Evolutionary conservation across 1,140 invertebrate species (phyloP).

Genomic region (Zaprionus kolodkinae): DNA sequence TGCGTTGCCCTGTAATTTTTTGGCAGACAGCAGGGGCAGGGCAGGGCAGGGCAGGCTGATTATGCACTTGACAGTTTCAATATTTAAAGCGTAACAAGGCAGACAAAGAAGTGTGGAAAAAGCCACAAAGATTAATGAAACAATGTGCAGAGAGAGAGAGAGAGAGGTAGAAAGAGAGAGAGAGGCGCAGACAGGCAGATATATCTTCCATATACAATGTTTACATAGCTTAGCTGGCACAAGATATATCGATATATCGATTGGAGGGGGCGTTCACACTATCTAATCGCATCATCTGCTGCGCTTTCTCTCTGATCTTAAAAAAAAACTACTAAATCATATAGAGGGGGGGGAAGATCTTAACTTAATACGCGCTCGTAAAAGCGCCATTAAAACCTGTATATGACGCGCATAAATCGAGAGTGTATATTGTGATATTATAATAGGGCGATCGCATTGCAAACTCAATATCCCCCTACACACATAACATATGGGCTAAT

Average conservation of each 20-base stretch:
- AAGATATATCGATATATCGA: background rate
- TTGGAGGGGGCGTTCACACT: background rate
- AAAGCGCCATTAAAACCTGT: conserved; percentile 60
- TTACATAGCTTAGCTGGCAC: background rate
- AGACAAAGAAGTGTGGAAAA: background rate
- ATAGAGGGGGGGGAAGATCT: background rate
- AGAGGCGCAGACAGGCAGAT: conserved; percentile 7
- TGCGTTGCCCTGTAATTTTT: conserved; percentile 68
- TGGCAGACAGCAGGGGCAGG: too few species aligned
- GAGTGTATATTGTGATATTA: background rate
- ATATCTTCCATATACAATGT: background rate
- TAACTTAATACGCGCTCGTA: conserved; percentile 27
- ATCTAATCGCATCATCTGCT: background rate
- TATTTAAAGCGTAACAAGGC: conserved; percentile 70
- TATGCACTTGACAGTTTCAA: conserved; percentile 75
- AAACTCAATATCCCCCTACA: background rate
- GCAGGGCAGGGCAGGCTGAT: conserved; percentile 37
- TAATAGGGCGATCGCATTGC: conserved; percentile 51
- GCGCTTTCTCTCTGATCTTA: background rate
- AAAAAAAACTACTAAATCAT: conserved; percentile 9
- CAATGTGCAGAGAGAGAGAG: too few species aligned
- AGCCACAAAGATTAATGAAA: conserved; percentile 60
- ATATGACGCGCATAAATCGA: conserved; percentile 59
- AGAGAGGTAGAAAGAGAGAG: too few species aligned
- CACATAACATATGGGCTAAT: conserved; percentile 17